Base-by-base conservation (phyloP, 2,888 invertebrate species). In the Eilema sororculum region DNA sequence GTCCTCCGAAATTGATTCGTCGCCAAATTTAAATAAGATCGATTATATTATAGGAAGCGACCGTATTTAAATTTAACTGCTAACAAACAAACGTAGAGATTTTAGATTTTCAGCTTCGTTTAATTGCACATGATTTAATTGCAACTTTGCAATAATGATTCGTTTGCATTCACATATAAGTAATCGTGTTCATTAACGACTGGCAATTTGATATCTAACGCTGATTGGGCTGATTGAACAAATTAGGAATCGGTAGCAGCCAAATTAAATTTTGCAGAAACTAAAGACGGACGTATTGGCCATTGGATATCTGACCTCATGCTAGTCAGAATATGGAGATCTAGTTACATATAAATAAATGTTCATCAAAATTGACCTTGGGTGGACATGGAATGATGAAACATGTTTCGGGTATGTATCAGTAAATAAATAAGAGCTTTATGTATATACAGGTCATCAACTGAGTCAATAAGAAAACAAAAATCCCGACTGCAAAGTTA, bases 311-410 rank as follows among this genome's bases (percentile, higher is more conserved):
- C 13, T 46, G 46, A 46, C 46, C 46, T 46, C 20, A 46, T 20
- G 46, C 20, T 5, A 20, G 46, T 20, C 5, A 28, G 28, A 28
- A 28, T 28, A 3, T 2, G 13, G 6, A 52, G 46, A n/a, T 52
- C 52, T n/a, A 52, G 52, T n/a, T 52, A 52, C 52, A n/a, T n/a
- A n/a, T n/a, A 52, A 52, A 20, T 46, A 20, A 46, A n/a, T 52
- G 52, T 52, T 52, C 52, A 52, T n/a, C 52, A 52, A 52, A n/a
- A 52, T n/a, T 8, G 52, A 52, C n/a, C 52, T 52, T 52, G 52
- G 46, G 20, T 52, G n/a, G 20, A 6, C 20, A 46, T 46, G 5
- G 16, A 46, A 46, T 33, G n/a, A n/a, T n/a, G n/a, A n/a, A n/a
- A n/a, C n/a, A n/a, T n/a, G n/a, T n/a, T n/a, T n/a, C n/a, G n/a